A percentile compares a stretch with the other conserved stretches of the same genome.
These are phyloP conservation scores for Zhuqinia jingwanae DNA, from an alignment of 2,888 invertebrate species.

Conservation along the genomic window DNA sequence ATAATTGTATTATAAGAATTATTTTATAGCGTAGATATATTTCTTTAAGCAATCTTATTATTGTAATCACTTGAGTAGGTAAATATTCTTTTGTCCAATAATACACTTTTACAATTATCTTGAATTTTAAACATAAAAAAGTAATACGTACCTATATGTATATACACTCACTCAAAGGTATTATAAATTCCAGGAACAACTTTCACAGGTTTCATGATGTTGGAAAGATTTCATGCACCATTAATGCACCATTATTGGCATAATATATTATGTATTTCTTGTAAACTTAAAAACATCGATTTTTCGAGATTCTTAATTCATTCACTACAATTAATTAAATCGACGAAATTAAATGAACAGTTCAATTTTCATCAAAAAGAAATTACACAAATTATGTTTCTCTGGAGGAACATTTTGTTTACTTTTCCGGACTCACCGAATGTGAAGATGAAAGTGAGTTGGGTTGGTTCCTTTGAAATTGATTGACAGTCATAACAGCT, in stretches of 20 bases:
- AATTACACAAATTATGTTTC: not conserved
- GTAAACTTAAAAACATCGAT: not conserved
- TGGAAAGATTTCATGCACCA: not conserved
- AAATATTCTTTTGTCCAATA: too few species aligned
- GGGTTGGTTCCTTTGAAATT: constrained; percentile 45
- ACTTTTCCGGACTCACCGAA: constrained; percentile 68
- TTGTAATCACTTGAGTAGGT: too few species aligned
- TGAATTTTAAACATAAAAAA: constrained; percentile 23
- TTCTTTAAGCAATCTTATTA: too few species aligned
- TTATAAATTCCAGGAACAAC: not conserved
- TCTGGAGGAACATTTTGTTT: not conserved
- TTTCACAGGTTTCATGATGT: not conserved
- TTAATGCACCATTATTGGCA: not conserved
- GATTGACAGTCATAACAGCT: constrained; percentile 80
- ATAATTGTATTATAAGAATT: too few species aligned
- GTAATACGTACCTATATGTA: not conserved
- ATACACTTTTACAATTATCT: not conserved
- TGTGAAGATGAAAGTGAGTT: constrained; percentile 51
- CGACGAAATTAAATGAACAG: constrained; percentile 13
- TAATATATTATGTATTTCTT: not conserved
- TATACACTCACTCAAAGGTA: not conserved
- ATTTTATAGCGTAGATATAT: too few species aligned
- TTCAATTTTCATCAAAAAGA: not conserved
- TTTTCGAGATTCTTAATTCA: not conserved
- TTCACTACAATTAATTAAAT: not conserved